phyloP scores from a whole-genome alignment of 2,113 vertebrate genomes.

The Indri indri region DNA sequence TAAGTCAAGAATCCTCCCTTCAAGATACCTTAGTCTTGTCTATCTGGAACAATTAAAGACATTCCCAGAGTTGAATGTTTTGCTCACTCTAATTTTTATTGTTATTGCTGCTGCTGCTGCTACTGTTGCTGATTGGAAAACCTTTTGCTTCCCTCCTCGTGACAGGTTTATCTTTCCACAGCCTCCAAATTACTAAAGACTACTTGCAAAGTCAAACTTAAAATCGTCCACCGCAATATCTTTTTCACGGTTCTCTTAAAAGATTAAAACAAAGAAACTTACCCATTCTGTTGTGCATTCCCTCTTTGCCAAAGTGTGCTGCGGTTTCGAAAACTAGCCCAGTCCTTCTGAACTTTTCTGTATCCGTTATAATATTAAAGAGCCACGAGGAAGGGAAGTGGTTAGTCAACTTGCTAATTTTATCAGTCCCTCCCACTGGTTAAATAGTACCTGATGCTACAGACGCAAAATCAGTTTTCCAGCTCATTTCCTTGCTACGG shows the following conservation, averaged over 20 bases:
- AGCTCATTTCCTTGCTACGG: slow-evolving; percentile 47
- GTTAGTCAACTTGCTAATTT: slow-evolving; percentile 85
- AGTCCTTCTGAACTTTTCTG: slow-evolving; percentile 79
- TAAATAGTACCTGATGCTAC: slow-evolving; percentile 73
- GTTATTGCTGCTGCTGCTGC: background rate
- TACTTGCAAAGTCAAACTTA: slow-evolving; percentile 20
- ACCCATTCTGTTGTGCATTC: slow-evolving; percentile 81
- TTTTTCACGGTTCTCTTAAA: slow-evolving; percentile 29
- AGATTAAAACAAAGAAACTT: slow-evolving; percentile 81
- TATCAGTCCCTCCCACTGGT: slow-evolving; percentile 84
- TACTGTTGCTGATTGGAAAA: background rate
- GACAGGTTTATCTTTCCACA: slow-evolving; percentile 7
- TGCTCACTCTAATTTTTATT: background rate
- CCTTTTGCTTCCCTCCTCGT: background rate
- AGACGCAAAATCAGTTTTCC: slow-evolving; percentile 61
- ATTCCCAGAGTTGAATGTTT: background rate
- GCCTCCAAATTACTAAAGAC: background rate
- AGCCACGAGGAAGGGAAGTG: slow-evolving; percentile 87
- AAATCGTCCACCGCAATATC: background rate
- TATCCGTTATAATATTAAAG: slow-evolving; percentile 83
- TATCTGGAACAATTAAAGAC: background rate
- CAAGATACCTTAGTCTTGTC: background rate
- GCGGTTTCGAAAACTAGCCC: slow-evolving; percentile 79
- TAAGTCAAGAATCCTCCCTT: background rate
- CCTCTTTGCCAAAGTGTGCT: slow-evolving; percentile 64